A percentile compares a stretch with the other conserved stretches of the same genome.
These are phyloP conservation scores for Acanthosoma haemorrhoidale DNA, from an alignment of 2,888 invertebrate genomes.

Conservation along the genomic window DNA sequence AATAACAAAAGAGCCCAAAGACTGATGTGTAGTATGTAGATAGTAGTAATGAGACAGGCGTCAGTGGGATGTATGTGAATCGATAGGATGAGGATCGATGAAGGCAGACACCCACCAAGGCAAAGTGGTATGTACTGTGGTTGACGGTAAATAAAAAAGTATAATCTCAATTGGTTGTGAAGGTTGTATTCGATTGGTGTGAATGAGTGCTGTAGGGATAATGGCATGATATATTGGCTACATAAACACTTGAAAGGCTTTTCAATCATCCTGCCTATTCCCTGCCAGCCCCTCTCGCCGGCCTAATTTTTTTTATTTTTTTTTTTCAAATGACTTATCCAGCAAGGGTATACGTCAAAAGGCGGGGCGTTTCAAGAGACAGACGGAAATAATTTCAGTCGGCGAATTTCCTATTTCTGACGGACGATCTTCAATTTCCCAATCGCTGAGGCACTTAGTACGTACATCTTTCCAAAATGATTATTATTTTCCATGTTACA, in stretches of 20 bases:
- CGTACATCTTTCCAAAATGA: not conserved
- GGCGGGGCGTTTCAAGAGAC: not conserved
- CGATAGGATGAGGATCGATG: not conserved
- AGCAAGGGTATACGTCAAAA: not conserved
- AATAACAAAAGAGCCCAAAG: too few species aligned
- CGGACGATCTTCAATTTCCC: not conserved
- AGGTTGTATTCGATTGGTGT: not conserved
- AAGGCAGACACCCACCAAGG: too few species aligned
- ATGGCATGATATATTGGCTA: not conserved
- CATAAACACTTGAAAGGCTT: slow-evolving; percentile 15
- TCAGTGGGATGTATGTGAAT: too few species aligned
- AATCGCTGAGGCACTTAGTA: not conserved
- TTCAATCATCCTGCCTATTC: not conserved
- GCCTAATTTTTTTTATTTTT: not conserved
- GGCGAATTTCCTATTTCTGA: not conserved
- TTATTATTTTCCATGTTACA: not conserved
- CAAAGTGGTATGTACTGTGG: not conserved
- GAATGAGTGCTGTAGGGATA: not conserved
- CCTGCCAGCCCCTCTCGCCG: not conserved
- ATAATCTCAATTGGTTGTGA: not conserved
- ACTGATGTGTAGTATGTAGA: too few species aligned
- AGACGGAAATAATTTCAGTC: slow-evolving; percentile 18
- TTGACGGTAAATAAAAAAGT: not conserved
- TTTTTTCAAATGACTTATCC: not conserved
- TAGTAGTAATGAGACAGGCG: not conserved